Evolutionary conservation across 2,797 vertebrate genomes (phyloP).

Genomic region (Pyrrhura leucotis): DNA sequence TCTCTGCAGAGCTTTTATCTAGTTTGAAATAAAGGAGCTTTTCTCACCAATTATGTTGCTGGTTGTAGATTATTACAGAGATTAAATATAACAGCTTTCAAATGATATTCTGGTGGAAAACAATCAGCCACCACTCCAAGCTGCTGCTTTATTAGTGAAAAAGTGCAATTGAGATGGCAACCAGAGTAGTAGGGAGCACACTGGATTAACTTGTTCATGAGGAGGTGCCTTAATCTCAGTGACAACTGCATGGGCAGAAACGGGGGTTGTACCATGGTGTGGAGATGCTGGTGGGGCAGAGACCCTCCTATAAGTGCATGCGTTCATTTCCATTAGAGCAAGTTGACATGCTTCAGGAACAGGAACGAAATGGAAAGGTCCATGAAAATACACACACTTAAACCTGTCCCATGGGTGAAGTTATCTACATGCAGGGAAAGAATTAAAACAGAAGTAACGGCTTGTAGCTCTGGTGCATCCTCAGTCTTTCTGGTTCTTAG

Average conservation of each 20-base stretch:
- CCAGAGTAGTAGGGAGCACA: not conserved
- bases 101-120: constrained; percentile 18
- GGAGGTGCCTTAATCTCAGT: not conserved
- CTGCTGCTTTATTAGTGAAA: not conserved
- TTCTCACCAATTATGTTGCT: constrained; percentile 20
- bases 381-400: not conserved
- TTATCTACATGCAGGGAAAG: not conserved
- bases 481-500: not conserved
- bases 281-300: not conserved
- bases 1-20: constrained; percentile 28
- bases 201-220: not conserved
- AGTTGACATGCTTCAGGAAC: not conserved
- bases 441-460: not conserved
- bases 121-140: not conserved
- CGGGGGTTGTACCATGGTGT: not conserved
- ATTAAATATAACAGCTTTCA: constrained; percentile 23
- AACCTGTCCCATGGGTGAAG: not conserved
- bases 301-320: rapidly evolving
- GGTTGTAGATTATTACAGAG: not conserved
- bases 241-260: not conserved
- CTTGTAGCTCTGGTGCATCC: not conserved
- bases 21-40: constrained; percentile 35
- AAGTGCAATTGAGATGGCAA: constrained; percentile 10
- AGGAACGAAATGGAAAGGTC: not conserved
- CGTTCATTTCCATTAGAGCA: not conserved